Conservation (phyloP, 2,888 invertebrate species). For the Campoletis raptor region DNA sequence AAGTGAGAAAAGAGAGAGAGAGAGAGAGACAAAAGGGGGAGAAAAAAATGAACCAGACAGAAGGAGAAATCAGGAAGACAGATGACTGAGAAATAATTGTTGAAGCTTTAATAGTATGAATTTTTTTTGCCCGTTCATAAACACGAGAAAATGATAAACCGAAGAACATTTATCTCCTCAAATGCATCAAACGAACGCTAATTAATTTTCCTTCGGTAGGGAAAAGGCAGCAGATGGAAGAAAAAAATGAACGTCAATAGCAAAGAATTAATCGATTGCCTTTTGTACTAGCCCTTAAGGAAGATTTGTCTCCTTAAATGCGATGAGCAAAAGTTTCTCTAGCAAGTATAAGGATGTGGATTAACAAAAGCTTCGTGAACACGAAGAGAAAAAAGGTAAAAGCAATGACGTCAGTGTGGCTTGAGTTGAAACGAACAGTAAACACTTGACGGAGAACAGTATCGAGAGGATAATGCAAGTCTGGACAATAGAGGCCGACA, state of each 20-base stretch:
- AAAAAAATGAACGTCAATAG: neutral
- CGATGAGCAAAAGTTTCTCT: neutral
- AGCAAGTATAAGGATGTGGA: neutral
- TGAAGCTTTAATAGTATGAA: neutral
- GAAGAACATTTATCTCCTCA: neutral
- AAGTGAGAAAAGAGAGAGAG: neutral
- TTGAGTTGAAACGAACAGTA: constrained; percentile 54
- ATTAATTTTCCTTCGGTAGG: constrained; percentile 22
- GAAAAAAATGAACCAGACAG: neutral
- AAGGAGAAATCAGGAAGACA: constrained; percentile 18
- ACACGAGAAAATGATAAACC: constrained; percentile 27
- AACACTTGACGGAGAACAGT: constrained; percentile 65
- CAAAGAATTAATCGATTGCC: constrained; percentile 24
- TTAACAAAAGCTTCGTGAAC: neutral
- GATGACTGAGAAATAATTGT: constrained; percentile 39
- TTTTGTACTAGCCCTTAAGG: neutral
- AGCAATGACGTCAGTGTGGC: constrained; percentile 6
- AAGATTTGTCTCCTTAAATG: neutral
- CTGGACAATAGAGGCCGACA: constrained; percentile 57
- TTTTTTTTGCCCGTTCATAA: neutral
- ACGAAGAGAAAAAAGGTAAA: constrained; percentile 7
- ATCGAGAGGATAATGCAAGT: constrained; percentile 67
- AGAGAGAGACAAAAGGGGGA: neutral
- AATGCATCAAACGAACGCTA: neutral
- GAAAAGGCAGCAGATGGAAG: neutral